Evolutionary conservation across 1,140 invertebrate species (phyloP), one percentile per base, ranked within the genome.

Genomic region (Homalodisca vitripennis): DNA sequence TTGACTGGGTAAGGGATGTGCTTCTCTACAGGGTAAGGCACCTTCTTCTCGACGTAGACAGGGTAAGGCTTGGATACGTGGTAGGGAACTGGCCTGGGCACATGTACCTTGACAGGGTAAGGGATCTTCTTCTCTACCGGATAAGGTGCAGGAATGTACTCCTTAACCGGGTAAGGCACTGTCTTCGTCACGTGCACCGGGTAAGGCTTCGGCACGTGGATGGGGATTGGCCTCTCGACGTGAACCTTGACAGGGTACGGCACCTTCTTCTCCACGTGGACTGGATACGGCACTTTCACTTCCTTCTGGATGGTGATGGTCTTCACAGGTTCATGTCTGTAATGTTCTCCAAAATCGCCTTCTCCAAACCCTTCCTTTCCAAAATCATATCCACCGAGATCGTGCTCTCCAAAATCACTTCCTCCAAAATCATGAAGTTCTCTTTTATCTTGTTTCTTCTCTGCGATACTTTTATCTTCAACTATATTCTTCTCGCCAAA

Each of bases 241-340:
- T 84, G 83, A 46, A 89, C 86, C 76, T 88, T 88, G 3, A 88
- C 85, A 76, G 89, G 88, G 75, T 85, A 86, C 29, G 89, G 89
- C 12, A 89, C 83, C 70, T 88, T 80, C 75, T 89, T 89, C 73
- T 88, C 87, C 2, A 90, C 71, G 10, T 71, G 72, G 3, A 76
- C 88, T 57, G 88, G 88, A 76, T 89, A 89, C 0, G 88, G 88
- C 48, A 85, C 83, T 1, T 86, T 84, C n/a, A 91, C 86, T 20
- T 87, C 63, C 32, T 66, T 66, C 32, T 41, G 22, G 10, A 66
- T 66, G n/a, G 63, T 66, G 32, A 66, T 46, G 22, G 24, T 46
- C 63, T 66, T 66, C 63, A 66, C 63, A 12, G 46, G n/a, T 3
- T 27, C 2, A 14, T 66, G 32, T 29, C 27, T 29, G 63, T 66